Evolutionary conservation across 2,797 vertebrate species (phyloP).

Genomic region (Sparus aurata): DNA sequence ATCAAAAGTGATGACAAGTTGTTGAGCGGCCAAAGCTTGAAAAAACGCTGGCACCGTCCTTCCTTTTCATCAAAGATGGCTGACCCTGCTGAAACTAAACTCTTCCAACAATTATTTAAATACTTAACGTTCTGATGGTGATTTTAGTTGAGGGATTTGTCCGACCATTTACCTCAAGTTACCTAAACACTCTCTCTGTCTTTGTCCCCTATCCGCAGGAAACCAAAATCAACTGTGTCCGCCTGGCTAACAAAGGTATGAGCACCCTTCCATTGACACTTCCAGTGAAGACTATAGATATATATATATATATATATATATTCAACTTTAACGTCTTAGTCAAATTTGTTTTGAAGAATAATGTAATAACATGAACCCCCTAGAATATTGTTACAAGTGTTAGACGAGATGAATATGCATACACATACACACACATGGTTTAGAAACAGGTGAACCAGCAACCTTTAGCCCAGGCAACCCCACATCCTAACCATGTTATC

Average conservation of each 20-base stretch:
- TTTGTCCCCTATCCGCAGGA: slow-evolving; percentile 88
- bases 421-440: slow-evolving; percentile 12
- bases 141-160: neutral
- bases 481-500: slow-evolving; percentile 44
- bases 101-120: neutral
- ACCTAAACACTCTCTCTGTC: slow-evolving; percentile 3
- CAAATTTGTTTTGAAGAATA: neutral
- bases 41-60: neutral
- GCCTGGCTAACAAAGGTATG: slow-evolving; percentile 98
- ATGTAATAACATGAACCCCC: neutral
- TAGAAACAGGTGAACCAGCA: slow-evolving; percentile 26
- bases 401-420: slow-evolving; percentile 24
- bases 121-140: too few relatives aligned
- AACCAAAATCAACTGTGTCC: slow-evolving; percentile 98
- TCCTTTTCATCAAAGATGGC: neutral
- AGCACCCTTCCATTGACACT: slow-evolving; percentile 68
- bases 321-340: neutral
- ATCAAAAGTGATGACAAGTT: neutral
- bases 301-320: neutral
- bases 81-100: neutral
- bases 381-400: slow-evolving; percentile 7
- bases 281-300: neutral
- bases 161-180: neutral
- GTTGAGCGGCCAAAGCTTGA: too few relatives aligned
- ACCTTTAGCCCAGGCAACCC: slow-evolving; percentile 24